A percentile compares a stretch with the other conserved stretches of the same genome.
Evolutionary conservation across 2,888 invertebrate species (phyloP).

Genomic region (Tetragonisca angustula): DNA sequence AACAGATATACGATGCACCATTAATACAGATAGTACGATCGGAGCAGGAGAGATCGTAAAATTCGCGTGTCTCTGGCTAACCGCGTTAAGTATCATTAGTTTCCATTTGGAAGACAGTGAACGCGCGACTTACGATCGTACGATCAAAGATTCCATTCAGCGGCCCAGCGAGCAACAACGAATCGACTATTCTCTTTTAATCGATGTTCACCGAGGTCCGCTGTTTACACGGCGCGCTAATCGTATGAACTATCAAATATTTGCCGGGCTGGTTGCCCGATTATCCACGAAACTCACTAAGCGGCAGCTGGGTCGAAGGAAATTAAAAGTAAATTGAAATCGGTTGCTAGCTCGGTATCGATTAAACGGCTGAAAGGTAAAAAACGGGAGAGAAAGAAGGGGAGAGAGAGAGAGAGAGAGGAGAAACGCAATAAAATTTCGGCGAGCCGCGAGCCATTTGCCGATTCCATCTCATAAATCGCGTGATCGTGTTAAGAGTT

Average conservation of each 20-base stretch:
- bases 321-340: constrained; percentile 72
- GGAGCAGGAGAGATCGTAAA: background rate
- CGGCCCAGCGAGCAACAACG: constrained; percentile 11
- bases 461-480: constrained; percentile 65
- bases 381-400: background rate
- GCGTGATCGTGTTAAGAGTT: constrained; percentile 25
- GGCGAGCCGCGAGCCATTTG: constrained; percentile 34
- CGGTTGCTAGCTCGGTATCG: constrained; percentile 38
- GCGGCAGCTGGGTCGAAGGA: constrained; percentile 68
- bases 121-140: constrained; percentile 1
- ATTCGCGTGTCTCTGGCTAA: background rate
- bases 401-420: background rate
- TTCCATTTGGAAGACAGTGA: constrained; percentile 34
- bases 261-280: constrained; percentile 54
- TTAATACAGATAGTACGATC: background rate
- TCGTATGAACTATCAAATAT: constrained; percentile 72
- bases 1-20: background rate
- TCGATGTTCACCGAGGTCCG: constrained; percentile 18
- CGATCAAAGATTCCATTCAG: constrained; percentile 45
- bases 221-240: constrained; percentile 51
- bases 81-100: constrained; percentile 41
- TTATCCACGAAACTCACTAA: constrained; percentile 42
- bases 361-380: constrained; percentile 42
- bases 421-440: constrained; percentile 36
- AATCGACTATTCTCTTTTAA: constrained; percentile 55